Percentiles rank a stretch among this genome's conserved stretches.
phyloP scores from a whole-genome alignment of 1,140 invertebrate species.

The Heliconius nattereri region DNA sequence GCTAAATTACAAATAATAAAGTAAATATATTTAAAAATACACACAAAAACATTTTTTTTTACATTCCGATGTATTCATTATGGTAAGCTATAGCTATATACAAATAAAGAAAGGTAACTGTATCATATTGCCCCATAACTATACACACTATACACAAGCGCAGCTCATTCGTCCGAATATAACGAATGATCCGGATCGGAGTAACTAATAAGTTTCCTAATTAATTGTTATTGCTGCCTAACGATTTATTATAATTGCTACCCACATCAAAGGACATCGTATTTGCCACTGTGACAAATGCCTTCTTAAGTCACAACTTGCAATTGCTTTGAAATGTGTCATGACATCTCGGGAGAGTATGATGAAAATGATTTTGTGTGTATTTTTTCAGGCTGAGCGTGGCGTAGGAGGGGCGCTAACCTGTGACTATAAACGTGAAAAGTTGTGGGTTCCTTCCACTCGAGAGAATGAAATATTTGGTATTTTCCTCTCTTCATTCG shows the following conservation, averaged over 20 bases:
- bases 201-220: conserved; percentile 61
- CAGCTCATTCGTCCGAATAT: conserved; percentile 39
- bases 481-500: too few relatives aligned
- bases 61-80: neutral
- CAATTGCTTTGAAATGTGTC: conserved; percentile 4
- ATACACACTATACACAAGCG: conserved; percentile 17
- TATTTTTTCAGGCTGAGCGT: neutral
- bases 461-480: too few relatives aligned
- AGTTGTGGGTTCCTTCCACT: too few relatives aligned
- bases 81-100: neutral
- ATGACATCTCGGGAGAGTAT: neutral
- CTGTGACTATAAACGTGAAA: too few relatives aligned
- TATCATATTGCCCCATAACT: conserved; percentile 15
- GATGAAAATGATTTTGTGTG: neutral
- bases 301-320: conserved; percentile 5
- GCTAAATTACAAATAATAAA: neutral
- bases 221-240: conserved; percentile 63
- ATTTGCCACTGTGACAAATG: conserved; percentile 38
- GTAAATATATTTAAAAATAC: neutral
- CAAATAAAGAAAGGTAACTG: neutral
- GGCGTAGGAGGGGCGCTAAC: too few relatives aligned
- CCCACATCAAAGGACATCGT: conserved; percentile 44
- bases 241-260: conserved; percentile 53
- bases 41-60: neutral
- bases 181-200: conserved; percentile 53